phyloP scores from a whole-genome alignment of 2,113 vertebrate species.

The Eulacestoma nigropectus region DNA sequence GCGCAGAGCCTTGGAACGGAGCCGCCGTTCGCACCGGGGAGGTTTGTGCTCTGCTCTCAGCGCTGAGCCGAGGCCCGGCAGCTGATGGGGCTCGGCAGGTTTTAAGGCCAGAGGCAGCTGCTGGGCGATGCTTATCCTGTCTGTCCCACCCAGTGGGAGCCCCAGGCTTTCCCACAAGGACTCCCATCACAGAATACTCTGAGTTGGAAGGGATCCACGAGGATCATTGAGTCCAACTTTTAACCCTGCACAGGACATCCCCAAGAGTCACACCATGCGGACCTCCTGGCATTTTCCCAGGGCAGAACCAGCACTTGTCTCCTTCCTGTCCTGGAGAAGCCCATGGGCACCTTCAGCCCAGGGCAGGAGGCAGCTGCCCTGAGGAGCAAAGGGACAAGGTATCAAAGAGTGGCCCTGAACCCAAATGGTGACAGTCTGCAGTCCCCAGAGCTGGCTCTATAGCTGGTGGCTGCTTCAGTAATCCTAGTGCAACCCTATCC shows the following conservation, averaged over 20 bases:
- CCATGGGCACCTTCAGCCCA: background rate
- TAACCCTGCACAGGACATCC: background rate
- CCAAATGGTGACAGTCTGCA: background rate
- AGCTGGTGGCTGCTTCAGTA: background rate
- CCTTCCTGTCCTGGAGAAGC: background rate
- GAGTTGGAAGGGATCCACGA: background rate
- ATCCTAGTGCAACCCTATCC: background rate
- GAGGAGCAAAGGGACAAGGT: background rate
- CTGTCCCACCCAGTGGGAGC: background rate
- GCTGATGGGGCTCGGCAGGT: background rate
- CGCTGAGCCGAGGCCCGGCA: background rate
- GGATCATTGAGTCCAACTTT: background rate
- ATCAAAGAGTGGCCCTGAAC: background rate
- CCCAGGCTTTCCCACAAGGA: rapidly evolving
- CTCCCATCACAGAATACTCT: background rate
- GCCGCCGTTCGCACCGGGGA: background rate
- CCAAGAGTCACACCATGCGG: background rate
- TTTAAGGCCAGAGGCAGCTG: background rate
- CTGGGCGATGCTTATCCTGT: background rate
- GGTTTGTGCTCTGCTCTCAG: background rate
- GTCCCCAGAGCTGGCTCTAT: background rate
- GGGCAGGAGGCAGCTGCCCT: background rate
- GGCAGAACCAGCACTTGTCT: background rate
- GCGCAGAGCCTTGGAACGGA: background rate
- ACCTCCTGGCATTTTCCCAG: background rate